Base-by-base conservation (phyloP, 2,888 invertebrate species). In the Homarus gammarus region DNA sequence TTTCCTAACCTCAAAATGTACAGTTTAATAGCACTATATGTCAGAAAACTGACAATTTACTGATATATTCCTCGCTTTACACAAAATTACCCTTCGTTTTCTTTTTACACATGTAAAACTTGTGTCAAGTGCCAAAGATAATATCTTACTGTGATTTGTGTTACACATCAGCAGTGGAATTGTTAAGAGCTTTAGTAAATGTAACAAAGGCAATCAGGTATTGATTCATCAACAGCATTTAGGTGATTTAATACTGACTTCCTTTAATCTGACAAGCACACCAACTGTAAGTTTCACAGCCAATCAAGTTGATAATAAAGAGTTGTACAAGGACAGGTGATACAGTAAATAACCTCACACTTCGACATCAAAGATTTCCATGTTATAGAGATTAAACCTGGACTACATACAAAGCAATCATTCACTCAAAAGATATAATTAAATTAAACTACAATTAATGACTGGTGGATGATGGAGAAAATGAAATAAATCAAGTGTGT, bases 301-400 rank as follows among this genome's bases (percentile, higher is more conserved):
- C 64, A 64, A 64, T 27, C 27, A 64, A 5, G 64, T 64, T 64
- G 22, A 64, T 64, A 64, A 64, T 27, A 27, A 64, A 64, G 44
- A 44, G 64, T 64, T 64, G 64, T 64, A 64, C 64, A 64, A 64
- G 64, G 64, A 64, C 64, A 64, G 64, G 64, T 64, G 64, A 64
- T 64, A 27, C 64, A 64, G 27, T 64, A 10, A 64, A 27, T 64
- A 64, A 64, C 64, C 64, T 64, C 64, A 27, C 64, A 64, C 22
- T 8, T 64, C 31, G 27, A 64, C 64, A 64, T 64, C 27, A 64
- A 64, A 64, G 27, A 64, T 64, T 64, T 64, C 64, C 64, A 22
- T 64, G 64, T 64, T 64, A 64, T 64, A 64, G 27, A 64, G 64
- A 64, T 64, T 64, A 64, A 64, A 64, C 27, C 64, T 64, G 64